Conservation (phyloP, 2,113 vertebrate genomes). For the Gobiocypris rarus region DNA sequence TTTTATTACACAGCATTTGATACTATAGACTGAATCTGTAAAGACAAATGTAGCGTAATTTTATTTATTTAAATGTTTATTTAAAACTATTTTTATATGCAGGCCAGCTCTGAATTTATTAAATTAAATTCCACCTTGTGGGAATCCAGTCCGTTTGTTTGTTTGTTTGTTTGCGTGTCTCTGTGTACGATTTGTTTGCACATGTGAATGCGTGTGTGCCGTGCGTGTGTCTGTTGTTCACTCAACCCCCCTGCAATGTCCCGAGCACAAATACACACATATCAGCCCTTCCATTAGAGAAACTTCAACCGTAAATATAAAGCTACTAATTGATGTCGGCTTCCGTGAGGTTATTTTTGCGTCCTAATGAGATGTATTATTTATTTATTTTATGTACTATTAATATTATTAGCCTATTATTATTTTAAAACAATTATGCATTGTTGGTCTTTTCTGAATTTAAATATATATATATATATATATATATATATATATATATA, state of each 20-base stretch:
- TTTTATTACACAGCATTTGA: neutral
- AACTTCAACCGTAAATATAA: constrained; percentile 20
- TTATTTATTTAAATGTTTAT: neutral
- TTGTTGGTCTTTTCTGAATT: neutral
- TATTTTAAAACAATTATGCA: neutral
- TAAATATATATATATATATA: no score
- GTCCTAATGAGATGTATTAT: neutral
- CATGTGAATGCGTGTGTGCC: constrained; percentile 33
- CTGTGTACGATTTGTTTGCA: constrained; percentile 47
- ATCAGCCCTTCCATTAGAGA: constrained; percentile 21
- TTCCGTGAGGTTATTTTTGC: neutral
- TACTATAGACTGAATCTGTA: neutral
- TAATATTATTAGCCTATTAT: no score
- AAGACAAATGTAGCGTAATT: neutral
- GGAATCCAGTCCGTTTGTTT: neutral
- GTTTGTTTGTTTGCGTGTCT: constrained; percentile 53
- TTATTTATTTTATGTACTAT: neutral
- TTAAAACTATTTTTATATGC: neutral
- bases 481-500: no score
- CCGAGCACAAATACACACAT: constrained; percentile 42
- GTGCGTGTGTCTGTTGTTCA: constrained; percentile 50
- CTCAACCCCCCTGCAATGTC: constrained; percentile 43
- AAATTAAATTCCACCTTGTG: neutral
- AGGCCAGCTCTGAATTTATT: neutral
- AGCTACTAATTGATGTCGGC: neutral